These are phyloP conservation scores for Copsychus sechellarum DNA, from an alignment of 2,113 vertebrate genomes.

Conservation along the genomic window DNA sequence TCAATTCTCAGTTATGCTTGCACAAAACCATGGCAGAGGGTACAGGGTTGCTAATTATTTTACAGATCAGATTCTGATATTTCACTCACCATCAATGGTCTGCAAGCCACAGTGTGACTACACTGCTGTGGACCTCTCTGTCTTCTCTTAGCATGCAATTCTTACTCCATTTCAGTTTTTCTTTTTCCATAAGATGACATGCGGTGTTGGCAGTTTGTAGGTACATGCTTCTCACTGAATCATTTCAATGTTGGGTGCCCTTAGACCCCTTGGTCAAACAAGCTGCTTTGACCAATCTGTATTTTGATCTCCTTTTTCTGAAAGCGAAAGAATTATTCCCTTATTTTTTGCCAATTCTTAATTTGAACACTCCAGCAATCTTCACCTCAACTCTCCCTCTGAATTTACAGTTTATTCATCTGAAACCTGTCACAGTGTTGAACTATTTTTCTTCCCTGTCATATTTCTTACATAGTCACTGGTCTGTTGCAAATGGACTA, in stretches of 20 bases:
- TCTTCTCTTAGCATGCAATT: neutral
- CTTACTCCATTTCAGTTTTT: neutral
- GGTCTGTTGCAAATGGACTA: neutral
- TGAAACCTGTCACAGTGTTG: conserved; percentile 1
- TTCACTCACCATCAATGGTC: neutral
- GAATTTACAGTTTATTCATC: conserved; percentile 43
- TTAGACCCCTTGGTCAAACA: neutral
- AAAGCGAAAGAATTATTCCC: neutral
- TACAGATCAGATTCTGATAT: neutral
- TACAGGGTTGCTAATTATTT: neutral
- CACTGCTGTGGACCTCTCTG: neutral
- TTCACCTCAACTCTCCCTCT: neutral
- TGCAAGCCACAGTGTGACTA: neutral
- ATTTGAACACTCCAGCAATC: neutral
- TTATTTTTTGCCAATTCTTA: neutral
- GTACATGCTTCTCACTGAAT: neutral
- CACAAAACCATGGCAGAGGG: neutral
- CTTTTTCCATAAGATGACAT: neutral
- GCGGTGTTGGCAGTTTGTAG: neutral
- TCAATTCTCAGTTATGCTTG: neutral
- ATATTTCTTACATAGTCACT: neutral
- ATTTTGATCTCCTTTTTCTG: conserved; percentile 6
- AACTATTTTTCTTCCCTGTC: conserved; percentile 18
- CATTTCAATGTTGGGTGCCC: neutral
- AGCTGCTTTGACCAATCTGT: neutral